These are phyloP conservation scores for Phaedon cochleariae DNA, from an alignment of 2,888 invertebrate genomes.

Conservation along the genomic window DNA sequence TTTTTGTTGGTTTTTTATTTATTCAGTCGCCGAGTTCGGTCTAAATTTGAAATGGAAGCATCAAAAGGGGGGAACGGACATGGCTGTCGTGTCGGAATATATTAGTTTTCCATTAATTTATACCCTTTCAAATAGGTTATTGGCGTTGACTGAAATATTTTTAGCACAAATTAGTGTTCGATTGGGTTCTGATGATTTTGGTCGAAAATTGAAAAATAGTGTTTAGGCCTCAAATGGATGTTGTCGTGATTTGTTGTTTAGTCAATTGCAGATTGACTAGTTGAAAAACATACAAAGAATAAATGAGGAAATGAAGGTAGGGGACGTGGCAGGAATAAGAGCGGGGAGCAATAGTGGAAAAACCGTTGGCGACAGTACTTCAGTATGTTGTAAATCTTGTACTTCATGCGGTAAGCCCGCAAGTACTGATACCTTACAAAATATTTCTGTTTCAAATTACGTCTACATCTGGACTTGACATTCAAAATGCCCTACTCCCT, in stretches of 20 bases:
- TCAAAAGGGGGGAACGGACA: conserved; percentile 7
- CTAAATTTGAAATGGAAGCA: conserved; percentile 26
- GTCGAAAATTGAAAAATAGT: conserved; percentile 4
- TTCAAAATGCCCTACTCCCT: no score
- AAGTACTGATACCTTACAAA: no score
- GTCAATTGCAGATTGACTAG: no score
- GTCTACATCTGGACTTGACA: no score
- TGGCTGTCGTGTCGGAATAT: background rate
- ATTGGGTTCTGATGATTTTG: background rate
- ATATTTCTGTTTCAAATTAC: no score
- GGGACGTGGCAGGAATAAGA: no score
- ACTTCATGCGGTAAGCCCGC: no score
- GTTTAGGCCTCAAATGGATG: background rate
- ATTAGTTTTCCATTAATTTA: conserved; percentile 16
- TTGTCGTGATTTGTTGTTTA: background rate
- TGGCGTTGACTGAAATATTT: conserved; percentile 1
- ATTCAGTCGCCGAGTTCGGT: conserved; percentile 21
- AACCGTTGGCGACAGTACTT: no score
- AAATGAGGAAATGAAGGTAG: no score
- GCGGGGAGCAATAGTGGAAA: no score
- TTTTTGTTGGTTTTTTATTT: conserved; percentile 28
- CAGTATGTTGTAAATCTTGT: no score
- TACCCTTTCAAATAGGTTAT: conserved; percentile 2
- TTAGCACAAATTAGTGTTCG: conserved; percentile 2
- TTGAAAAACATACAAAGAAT: no score